Conservation (phyloP, 2,113 vertebrate species). For the Ploceus nigricollis region DNA sequence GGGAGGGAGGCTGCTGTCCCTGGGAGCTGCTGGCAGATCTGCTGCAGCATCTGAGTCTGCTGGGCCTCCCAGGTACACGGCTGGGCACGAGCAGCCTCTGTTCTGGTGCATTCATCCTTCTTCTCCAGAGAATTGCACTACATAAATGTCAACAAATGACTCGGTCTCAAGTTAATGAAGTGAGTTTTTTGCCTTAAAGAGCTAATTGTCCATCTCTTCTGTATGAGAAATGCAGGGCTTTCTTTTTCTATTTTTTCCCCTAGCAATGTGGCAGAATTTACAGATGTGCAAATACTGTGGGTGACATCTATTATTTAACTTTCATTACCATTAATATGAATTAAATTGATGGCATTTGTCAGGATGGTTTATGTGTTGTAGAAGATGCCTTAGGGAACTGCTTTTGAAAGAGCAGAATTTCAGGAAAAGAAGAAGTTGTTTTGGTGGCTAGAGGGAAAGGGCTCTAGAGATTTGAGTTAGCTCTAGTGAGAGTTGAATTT, state of each 20-base stretch:
- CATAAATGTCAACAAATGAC: not conserved
- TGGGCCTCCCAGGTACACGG: not conserved
- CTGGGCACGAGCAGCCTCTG: not conserved
- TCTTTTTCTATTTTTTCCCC: too few relatives aligned
- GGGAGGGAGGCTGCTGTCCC: not conserved
- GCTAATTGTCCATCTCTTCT: not conserved
- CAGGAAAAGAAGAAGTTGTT: not conserved
- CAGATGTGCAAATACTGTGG: not conserved
- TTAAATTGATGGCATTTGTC: conserved; percentile 45
- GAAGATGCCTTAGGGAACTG: not conserved
- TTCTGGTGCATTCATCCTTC: not conserved
- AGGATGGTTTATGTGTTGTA: not conserved
- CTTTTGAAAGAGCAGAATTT: conserved; percentile 8
- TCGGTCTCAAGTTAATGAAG: not conserved
- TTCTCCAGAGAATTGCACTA: not conserved
- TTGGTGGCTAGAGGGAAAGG: not conserved
- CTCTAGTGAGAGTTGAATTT: not conserved
- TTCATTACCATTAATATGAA: conserved; percentile 19
- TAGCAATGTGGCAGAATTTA: not conserved
- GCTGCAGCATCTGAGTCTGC: not conserved
- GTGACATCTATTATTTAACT: conserved; percentile 43
- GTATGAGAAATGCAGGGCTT: not conserved
- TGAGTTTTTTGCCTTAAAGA: not conserved
- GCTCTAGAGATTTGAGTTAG: not conserved
- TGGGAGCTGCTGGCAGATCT: not conserved